phyloP scores from a whole-genome alignment of 2,888 invertebrate genomes.

The Euphydryas editha region DNA sequence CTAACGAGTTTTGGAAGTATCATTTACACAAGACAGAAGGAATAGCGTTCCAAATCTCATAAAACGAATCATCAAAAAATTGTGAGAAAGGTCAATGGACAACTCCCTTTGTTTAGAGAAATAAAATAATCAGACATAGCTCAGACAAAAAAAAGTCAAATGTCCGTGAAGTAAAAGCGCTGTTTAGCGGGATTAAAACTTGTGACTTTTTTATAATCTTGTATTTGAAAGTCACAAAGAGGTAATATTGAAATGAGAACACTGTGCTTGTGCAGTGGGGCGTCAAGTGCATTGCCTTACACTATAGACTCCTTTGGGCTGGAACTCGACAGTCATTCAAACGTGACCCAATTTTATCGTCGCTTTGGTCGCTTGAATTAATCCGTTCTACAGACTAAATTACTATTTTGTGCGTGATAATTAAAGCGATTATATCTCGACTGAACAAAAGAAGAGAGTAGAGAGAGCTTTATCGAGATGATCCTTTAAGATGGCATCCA shows the following conservation, averaged over 20 bases:
- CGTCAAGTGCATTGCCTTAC: constrained; percentile 30
- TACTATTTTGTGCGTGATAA: background rate
- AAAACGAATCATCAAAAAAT: too few relatives aligned
- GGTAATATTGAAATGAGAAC: background rate
- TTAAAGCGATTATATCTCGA: background rate
- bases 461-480: background rate
- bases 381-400: background rate
- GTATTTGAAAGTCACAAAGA: background rate
- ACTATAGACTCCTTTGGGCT: background rate
- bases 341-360: constrained; percentile 18
- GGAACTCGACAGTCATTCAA: constrained; percentile 17
- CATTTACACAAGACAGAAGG: too few relatives aligned
- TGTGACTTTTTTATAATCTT: too few relatives aligned
- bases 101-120: too few relatives aligned
- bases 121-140: too few relatives aligned
- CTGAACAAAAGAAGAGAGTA: background rate
- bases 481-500: background rate
- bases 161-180: too few relatives aligned
- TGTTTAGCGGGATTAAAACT: too few relatives aligned
- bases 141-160: background rate
- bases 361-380: background rate
- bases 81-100: too few relatives aligned
- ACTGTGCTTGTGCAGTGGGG: constrained; percentile 31
- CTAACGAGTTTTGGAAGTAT: too few relatives aligned
- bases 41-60: too few relatives aligned